These are phyloP conservation scores for Chlorospingus semifuscus DNA, from an alignment of 2,797 vertebrate genomes.

Conservation along the genomic window DNA sequence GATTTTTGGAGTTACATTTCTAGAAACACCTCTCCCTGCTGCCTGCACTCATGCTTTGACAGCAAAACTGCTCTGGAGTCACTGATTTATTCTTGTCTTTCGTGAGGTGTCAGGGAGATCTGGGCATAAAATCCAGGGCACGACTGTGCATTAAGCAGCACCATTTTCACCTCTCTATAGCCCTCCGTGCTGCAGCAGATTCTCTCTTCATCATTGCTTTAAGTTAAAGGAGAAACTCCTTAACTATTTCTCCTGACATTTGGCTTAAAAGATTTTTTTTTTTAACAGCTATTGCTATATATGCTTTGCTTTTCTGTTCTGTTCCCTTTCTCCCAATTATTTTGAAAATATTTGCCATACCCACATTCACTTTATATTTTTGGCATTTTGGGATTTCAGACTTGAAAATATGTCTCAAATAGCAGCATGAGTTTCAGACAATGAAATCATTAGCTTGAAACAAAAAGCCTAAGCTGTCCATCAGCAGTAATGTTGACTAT, in stretches of 20 bases:
- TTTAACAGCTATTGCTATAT: not conserved
- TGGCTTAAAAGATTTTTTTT: not conserved
- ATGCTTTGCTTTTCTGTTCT: not conserved
- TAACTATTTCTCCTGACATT: not conserved
- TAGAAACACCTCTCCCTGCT: not conserved
- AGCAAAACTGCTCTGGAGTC: not conserved
- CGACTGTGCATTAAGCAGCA: not conserved
- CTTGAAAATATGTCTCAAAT: not conserved
- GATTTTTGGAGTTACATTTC: not conserved
- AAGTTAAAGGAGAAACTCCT: not conserved
- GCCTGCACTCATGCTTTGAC: not conserved
- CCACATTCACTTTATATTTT: not conserved
- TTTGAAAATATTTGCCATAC: not conserved
- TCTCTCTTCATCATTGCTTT: not conserved
- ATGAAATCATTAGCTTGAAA: constrained; percentile 5
- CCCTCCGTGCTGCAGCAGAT: not conserved
- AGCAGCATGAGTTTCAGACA: constrained; percentile 27
- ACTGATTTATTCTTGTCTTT: not conserved
- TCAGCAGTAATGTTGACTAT: not conserved
- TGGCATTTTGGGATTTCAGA: constrained; percentile 1
- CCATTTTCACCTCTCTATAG: not conserved
- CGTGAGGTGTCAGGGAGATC: not conserved
- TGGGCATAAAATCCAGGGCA: not conserved
- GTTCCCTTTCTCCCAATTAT: not conserved
- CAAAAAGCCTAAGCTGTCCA: not conserved